Evolutionary conservation across 2,888 invertebrate species (phyloP).

Genomic region (Aphidius colemani): DNA sequence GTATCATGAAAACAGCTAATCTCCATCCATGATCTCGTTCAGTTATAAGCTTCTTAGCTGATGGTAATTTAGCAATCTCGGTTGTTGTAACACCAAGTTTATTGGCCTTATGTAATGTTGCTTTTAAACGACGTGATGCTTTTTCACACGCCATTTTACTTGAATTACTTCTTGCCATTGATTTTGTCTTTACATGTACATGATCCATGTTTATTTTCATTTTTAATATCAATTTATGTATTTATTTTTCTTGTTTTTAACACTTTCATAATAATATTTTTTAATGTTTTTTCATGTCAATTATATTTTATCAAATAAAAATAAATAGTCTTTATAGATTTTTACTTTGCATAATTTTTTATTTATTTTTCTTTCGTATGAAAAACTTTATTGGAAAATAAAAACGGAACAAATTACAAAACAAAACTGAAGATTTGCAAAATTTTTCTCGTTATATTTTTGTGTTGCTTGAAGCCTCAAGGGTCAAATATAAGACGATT

Average conservation of each 20-base stretch:
- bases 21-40: constrained; percentile 56
- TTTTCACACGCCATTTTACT: constrained; percentile 56
- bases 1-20: constrained; percentile 52
- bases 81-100: constrained; percentile 49
- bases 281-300: too few relatives aligned
- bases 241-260: background rate
- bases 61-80: constrained; percentile 50
- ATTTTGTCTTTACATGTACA: constrained; percentile 50
- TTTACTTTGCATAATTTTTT: too few relatives aligned
- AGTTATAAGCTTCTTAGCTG: constrained; percentile 52
- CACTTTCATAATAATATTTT: too few relatives aligned
- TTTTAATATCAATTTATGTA: background rate
- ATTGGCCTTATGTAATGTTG: constrained; percentile 52
- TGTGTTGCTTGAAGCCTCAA: background rate
- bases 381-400: too few relatives aligned
- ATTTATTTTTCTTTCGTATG: too few relatives aligned
- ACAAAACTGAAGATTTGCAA: too few relatives aligned
- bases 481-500: background rate
- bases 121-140: constrained; percentile 50
- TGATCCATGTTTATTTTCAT: constrained; percentile 45
- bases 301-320: too few relatives aligned
- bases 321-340: too few relatives aligned
- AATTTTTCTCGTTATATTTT: constrained; percentile 3
- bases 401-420: too few relatives aligned
- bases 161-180: constrained; percentile 46